Evolutionary conservation across 2,113 vertebrate species (phyloP).

Genomic region (Syngnathus typhle): DNA sequence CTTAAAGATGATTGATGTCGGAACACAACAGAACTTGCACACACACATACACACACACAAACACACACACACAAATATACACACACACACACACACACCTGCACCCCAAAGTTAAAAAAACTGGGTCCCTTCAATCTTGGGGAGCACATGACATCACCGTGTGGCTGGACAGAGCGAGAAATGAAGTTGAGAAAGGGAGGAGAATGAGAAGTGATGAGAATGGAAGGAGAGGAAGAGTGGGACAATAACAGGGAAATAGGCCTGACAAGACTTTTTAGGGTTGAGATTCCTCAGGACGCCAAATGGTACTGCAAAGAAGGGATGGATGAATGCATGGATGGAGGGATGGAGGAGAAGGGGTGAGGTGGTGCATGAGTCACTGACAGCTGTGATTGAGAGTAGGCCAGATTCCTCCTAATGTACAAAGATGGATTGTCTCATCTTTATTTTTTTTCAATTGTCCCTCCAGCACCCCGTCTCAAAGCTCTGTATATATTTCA

Average conservation of each 20-base stretch:
- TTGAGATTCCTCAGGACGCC: conserved; percentile 88
- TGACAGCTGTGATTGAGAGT: conserved; percentile 73
- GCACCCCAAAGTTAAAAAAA: conserved; percentile 45
- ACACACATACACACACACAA: too few species aligned
- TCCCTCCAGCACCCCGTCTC: conserved; percentile 20
- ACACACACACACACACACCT: conserved; percentile 29
- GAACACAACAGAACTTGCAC: conserved; percentile 5
- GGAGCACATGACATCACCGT: conserved; percentile 65
- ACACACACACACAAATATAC: conserved; percentile 17
- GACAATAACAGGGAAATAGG: conserved; percentile 98
- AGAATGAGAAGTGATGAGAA: conserved; percentile 51
- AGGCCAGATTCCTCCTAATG: conserved; percentile 72
- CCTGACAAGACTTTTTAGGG: conserved; percentile 99
- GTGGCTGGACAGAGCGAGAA: conserved; percentile 46
- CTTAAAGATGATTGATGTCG: conserved; percentile 99
- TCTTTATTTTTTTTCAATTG: conserved; percentile 62
- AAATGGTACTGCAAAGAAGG: conserved; percentile 70
- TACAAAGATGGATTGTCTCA: conserved; percentile 93
- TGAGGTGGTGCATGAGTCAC: conserved; percentile 60
- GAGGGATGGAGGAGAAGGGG: conserved; percentile 55
- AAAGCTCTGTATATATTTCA: conserved; percentile 6
- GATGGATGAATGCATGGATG: conserved; percentile 48
- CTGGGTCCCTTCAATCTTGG: conserved; percentile 71
- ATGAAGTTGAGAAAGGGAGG: conserved; percentile 52
- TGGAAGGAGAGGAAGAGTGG: conserved; percentile 46